These are phyloP conservation scores for Poecilus cupreus DNA, from an alignment of 2,888 invertebrate genomes.

Conservation along the genomic window DNA sequence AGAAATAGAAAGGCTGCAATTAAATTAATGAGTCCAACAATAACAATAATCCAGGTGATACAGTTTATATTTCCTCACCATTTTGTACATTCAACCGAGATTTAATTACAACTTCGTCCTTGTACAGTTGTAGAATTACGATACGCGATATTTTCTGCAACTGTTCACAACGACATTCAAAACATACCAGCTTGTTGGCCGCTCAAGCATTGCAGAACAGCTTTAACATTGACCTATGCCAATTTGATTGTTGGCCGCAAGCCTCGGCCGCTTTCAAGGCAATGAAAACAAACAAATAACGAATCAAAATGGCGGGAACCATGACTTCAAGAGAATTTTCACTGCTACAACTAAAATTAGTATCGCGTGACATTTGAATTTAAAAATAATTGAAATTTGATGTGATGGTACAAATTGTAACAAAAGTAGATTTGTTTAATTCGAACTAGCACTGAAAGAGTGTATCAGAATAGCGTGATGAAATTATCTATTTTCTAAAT, in stretches of 20 bases:
- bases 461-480: no score
- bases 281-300: constrained; percentile 15
- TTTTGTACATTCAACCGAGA: background rate
- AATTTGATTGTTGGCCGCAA: constrained; percentile 34
- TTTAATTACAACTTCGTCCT: constrained; percentile 26
- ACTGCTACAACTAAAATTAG: background rate
- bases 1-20: constrained; percentile 19
- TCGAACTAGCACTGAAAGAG: no score
- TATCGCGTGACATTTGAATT: background rate
- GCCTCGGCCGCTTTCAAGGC: background rate
- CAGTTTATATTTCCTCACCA: background rate
- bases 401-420: no score
- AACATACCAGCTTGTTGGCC: background rate
- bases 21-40: background rate
- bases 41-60: background rate
- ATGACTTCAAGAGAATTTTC: no score
- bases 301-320: constrained; percentile 8
- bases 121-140: background rate
- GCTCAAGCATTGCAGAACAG: constrained; percentile 5
- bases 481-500: no score
- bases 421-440: no score
- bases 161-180: background rate
- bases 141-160: constrained; percentile 15
- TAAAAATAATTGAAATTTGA: background rate
- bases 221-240: constrained; percentile 38